Base-by-base conservation (phyloP, 2,888 invertebrate genomes). In the Agrochola lychnidis region DNA sequence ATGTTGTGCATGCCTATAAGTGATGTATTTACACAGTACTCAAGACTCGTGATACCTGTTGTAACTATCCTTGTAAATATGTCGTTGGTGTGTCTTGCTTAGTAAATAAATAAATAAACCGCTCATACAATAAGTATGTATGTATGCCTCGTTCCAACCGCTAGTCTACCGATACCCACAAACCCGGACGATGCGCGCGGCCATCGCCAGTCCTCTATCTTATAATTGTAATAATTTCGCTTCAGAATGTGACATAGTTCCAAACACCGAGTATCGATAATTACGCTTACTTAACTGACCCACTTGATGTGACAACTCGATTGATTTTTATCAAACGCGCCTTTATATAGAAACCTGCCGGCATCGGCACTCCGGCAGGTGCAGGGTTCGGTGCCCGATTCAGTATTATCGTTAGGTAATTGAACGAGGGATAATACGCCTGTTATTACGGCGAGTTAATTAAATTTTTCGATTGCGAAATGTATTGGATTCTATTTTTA, bases 331-430 rank as follows among this genome's bases (percentile, higher is more conserved):
- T 89, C 88, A 87, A 83, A 76, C 70, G 72, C 62, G 77, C 73
- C 84, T 83, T 82, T 81, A 86, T 85, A 80, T 78, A 84, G 84
- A 80, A 85, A 89, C 88, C 79, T 78, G 85, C 79, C 53, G 78
- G 84, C 86, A 19, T 6, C 51, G 51, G 51, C 51, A 82, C 85
- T 68, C 83, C 85, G 85, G 83, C 87, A 84, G 88, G 86, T 88
- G 88, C 78, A 76, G 71, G 79, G 86, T 82, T 86, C 87, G 85
- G 79, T 89, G 84, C 71, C 85, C 82, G 77, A 57, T 72, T 81
- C 86, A 75, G 81, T 84, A 84, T 85, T 85, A 90, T 85, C 83
- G 87, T 89, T 88, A 88, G 85, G 88, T 89, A 88, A 89, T 88
- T 88, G 87, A 85, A 89, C 85, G 86, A 85, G 72, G 88, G 81